These are phyloP conservation scores for Lithobius niger DNA, from an alignment of 1,140 invertebrate species.

Conservation along the genomic window DNA sequence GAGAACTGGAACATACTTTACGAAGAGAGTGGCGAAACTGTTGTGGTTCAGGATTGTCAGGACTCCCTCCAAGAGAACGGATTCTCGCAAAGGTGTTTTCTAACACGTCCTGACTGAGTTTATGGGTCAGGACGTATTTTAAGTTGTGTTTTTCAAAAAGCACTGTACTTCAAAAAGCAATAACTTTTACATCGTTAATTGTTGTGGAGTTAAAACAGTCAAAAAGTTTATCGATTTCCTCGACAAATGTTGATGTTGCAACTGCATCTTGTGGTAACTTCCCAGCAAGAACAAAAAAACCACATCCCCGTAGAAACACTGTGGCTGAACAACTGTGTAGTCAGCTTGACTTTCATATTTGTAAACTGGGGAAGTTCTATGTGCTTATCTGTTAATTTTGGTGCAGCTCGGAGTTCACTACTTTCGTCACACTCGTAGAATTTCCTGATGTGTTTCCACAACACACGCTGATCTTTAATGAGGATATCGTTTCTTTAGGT, in stretches of 20 bases:
- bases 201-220: slow-evolving; percentile 8
- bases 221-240: slow-evolving; percentile 13
- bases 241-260: slow-evolving; percentile 11
- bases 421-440: not conserved
- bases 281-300: not conserved
- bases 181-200: not conserved
- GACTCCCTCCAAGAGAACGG: not conserved
- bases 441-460: not conserved
- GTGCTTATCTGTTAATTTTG: slow-evolving; percentile 11
- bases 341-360: slow-evolving; percentile 12
- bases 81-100: not conserved
- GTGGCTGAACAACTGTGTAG: slow-evolving; percentile 12
- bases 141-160: not conserved
- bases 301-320: slow-evolving; percentile 12
- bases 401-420: not conserved
- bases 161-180: not conserved
- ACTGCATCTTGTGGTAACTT: slow-evolving; percentile 5
- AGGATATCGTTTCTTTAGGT: not conserved
- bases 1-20: not conserved
- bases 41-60: not conserved
- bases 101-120: not conserved
- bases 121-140: not conserved
- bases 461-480: not conserved
- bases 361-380: slow-evolving; percentile 5
- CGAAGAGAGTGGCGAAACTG: not conserved